These are phyloP conservation scores for Pipa parva DNA, from an alignment of 2,113 vertebrate genomes.

Conservation along the genomic window DNA sequence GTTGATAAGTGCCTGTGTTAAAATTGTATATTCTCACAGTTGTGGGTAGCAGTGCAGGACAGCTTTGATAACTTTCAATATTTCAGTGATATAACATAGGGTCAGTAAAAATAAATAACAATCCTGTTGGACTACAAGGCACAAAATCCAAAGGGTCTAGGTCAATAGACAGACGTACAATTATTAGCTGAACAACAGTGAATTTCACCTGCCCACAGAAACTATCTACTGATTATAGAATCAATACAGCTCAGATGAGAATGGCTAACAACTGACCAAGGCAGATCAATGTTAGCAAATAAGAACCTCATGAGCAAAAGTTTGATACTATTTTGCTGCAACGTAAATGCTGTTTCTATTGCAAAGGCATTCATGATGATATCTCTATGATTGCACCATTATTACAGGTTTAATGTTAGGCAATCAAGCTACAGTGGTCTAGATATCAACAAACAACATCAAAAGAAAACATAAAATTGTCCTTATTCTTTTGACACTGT, in stretches of 20 bases:
- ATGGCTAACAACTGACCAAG: conserved; percentile 97
- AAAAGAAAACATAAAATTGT: conserved; percentile 95
- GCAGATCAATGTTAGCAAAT: conserved; percentile 98
- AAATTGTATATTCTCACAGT: conserved; percentile 50
- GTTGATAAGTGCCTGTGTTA: too few species aligned
- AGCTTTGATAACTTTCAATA: conserved; percentile 76
- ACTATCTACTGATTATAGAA: conserved; percentile 95
- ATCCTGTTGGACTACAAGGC: conserved; percentile 66
- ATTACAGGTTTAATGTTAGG: conserved; percentile 99
- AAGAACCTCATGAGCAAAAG: conserved; percentile 93
- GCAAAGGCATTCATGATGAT: conserved; percentile 87
- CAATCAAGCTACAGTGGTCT: conserved; percentile 99
- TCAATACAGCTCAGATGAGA: conserved; percentile 97
- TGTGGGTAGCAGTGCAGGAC: conserved; percentile 66
- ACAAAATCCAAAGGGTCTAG: conserved; percentile 76
- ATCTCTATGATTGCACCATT: conserved; percentile 98
- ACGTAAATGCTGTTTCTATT: conserved; percentile 85
- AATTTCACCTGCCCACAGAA: conserved; percentile 94
- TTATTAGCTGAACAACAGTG: conserved; percentile 95
- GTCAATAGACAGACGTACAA: conserved; percentile 94
- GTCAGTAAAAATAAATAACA: conserved; percentile 69
- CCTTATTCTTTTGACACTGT: conserved; percentile 95
- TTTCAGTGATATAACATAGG: conserved; percentile 62
- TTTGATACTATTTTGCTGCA: conserved; percentile 95
- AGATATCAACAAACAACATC: conserved; percentile 99